phyloP scores from a whole-genome alignment of 2,113 vertebrate species.

The Rhinolophus ferrumequinum region DNA sequence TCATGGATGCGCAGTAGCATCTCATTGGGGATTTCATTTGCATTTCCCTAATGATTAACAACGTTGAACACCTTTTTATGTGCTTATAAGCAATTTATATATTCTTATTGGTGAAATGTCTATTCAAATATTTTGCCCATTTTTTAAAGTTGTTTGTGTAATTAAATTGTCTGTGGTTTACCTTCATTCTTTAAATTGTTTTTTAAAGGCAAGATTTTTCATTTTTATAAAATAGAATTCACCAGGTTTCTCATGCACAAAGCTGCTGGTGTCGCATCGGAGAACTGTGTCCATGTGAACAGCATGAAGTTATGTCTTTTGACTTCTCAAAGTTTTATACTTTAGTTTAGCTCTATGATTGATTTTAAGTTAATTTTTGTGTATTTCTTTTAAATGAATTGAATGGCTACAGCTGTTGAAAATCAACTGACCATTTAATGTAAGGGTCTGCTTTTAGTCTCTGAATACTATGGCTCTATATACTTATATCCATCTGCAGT shows the following conservation, averaged over 20 bases:
- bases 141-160: background rate
- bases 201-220: background rate
- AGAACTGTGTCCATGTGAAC: background rate
- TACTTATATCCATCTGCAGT: background rate
- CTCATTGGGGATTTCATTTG: background rate
- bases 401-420: background rate
- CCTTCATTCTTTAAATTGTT: background rate
- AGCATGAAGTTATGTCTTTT: background rate
- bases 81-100: background rate
- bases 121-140: background rate
- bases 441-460: background rate
- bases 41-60: background rate
- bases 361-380: background rate
- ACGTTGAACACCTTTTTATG: background rate
- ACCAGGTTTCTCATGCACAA: background rate
- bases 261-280: background rate
- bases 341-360: background rate
- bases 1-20: background rate
- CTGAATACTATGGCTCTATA: background rate
- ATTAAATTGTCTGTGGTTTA: background rate
- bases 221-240: background rate
- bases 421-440: background rate
- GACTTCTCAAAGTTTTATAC: background rate
- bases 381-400: background rate
- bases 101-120: background rate